These are phyloP conservation scores for Aphyosemion australe DNA, from an alignment of 2,113 vertebrate genomes.

Conservation along the genomic window DNA sequence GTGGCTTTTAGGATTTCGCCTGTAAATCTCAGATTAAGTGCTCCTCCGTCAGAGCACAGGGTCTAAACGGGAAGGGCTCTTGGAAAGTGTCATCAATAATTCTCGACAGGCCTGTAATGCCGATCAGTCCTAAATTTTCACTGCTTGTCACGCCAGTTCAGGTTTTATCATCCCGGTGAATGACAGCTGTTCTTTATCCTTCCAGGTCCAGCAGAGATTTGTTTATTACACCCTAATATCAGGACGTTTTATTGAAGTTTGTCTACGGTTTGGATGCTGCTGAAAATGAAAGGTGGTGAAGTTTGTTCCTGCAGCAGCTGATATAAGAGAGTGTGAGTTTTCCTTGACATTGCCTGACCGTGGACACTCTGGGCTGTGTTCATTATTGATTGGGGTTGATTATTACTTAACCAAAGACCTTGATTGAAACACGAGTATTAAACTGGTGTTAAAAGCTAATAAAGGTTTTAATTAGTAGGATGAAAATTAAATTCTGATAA, in stretches of 20 bases:
- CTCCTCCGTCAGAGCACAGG: constrained; percentile 17
- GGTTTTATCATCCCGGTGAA: constrained; percentile 35
- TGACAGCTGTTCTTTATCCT: constrained; percentile 13
- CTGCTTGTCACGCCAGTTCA: constrained; percentile 42
- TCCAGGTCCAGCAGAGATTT: constrained; percentile 29
- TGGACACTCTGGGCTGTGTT: constrained; percentile 3
- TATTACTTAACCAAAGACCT: constrained; percentile 18
- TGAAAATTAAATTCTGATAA: background rate
- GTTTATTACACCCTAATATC: constrained; percentile 43
- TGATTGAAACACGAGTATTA: constrained; percentile 20
- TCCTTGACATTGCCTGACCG: constrained; percentile 6
- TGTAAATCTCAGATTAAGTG: constrained; percentile 66
- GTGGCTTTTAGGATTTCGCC: constrained; percentile 55
- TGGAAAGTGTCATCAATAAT: constrained; percentile 68
- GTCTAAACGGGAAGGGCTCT: constrained; percentile 44
- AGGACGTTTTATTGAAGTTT: constrained; percentile 1
- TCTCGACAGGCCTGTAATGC: constrained; percentile 57
- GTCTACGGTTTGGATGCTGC: constrained; percentile 17
- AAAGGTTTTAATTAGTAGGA: constrained; percentile 8
- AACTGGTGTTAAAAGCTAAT: constrained; percentile 16
- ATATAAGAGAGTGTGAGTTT: background rate
- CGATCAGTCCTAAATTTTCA: constrained; percentile 54
- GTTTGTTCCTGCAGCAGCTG: constrained; percentile 33
- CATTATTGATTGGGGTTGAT: constrained; percentile 38
- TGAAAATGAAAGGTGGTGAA: constrained; percentile 24